These are phyloP conservation scores for Actinemys pallida DNA, from an alignment of 2,113 vertebrate genomes.

Conservation along the genomic window DNA sequence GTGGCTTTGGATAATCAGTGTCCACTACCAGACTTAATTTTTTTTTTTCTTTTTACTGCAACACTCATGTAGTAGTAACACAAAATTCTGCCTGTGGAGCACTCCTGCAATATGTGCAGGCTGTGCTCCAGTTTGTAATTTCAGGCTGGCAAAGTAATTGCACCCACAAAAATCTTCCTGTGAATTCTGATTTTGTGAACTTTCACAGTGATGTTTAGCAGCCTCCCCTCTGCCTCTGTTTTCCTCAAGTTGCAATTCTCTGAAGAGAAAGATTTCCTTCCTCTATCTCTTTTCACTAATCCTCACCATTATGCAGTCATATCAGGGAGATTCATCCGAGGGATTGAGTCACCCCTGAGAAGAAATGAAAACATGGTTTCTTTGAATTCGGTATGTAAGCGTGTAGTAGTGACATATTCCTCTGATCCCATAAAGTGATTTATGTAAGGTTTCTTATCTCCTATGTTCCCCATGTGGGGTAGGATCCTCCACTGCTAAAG, in stretches of 20 bases:
- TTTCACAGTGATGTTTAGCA: neutral
- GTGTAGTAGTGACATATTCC: neutral
- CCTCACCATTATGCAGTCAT: neutral
- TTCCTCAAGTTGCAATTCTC: neutral
- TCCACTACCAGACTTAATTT: too few species aligned
- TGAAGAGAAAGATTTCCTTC: neutral
- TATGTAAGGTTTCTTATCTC: neutral
- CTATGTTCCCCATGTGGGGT: rapidly evolving
- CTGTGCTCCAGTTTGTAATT: neutral
- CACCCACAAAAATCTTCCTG: neutral
- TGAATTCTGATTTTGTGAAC: neutral
- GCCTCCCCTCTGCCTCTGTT: neutral
- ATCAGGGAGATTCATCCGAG: neutral
- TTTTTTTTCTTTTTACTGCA: too few species aligned
- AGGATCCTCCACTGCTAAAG: neutral
- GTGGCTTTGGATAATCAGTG: too few species aligned
- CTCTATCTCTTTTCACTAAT: neutral
- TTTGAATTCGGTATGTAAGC: neutral
- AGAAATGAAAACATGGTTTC: rapidly evolving
- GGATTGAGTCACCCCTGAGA: neutral
- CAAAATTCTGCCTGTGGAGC: neutral
- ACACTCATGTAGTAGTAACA: too few species aligned
- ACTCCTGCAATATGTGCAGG: neutral
- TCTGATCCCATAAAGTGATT: neutral
- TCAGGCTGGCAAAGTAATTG: neutral